These are phyloP conservation scores for Siniperca obscura DNA, from an alignment of 2,797 vertebrate genomes.

Conservation along the genomic window DNA sequence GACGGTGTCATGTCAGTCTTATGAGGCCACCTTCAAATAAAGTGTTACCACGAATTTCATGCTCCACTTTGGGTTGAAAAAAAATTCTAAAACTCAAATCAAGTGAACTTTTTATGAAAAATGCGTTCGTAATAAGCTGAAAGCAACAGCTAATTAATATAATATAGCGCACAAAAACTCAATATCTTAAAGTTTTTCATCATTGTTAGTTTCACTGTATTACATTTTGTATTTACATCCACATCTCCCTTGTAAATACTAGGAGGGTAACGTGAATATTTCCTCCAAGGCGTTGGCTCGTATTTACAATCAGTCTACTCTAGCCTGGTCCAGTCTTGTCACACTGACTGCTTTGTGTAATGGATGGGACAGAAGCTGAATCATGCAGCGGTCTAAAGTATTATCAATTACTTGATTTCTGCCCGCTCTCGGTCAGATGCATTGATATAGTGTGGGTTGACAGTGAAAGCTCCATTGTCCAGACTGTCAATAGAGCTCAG, in stretches of 20 bases:
- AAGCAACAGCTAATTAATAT: not conserved
- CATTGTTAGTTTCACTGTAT: too few species aligned
- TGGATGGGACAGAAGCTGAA: slow-evolving; percentile 39
- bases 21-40: too few species aligned
- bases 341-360: slow-evolving; percentile 26
- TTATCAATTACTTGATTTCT: slow-evolving; percentile 70
- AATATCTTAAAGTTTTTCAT: not conserved
- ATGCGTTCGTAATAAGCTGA: not conserved
- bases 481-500: slow-evolving; percentile 52
- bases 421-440: slow-evolving; percentile 30
- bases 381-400: slow-evolving; percentile 45
- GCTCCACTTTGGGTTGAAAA: not conserved
- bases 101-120: not conserved
- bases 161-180: not conserved
- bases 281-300: not conserved
- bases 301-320: slow-evolving; percentile 15
- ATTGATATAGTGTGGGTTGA: slow-evolving; percentile 41
- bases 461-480: slow-evolving; percentile 57
- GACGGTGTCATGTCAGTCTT: too few species aligned
- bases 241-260: slow-evolving; percentile 1
- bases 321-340: not conserved
- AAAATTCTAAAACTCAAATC: not conserved
- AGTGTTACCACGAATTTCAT: not conserved
- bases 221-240: not conserved
- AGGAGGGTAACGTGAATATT: not conserved